Conservation (phyloP, 2,113 vertebrate genomes). For the Gallinago undulata region DNA sequence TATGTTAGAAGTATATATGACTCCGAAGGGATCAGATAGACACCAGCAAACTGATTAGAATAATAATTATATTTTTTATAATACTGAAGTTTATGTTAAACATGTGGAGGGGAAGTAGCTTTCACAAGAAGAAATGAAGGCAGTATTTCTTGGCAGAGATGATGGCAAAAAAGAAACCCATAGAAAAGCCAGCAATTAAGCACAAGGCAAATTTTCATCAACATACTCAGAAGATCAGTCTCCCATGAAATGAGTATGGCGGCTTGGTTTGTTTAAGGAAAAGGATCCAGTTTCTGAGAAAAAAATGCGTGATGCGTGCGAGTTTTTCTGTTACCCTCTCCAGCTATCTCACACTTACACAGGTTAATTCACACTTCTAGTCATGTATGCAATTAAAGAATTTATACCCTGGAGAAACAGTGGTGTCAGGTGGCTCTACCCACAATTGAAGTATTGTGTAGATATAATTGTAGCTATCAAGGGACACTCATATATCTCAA, state of each 20-base stretch:
- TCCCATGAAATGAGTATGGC: background rate
- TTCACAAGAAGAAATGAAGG: background rate
- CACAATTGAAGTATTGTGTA: background rate
- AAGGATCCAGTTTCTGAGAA: background rate
- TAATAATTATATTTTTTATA: conserved; percentile 34
- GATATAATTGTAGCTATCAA: conserved; percentile 12
- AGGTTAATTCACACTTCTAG: background rate
- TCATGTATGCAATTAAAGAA: conserved; percentile 8
- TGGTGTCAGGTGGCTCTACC: background rate
- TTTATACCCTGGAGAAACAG: background rate
- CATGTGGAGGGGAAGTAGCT: background rate
- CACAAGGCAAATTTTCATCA: background rate
- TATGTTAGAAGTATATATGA: background rate
- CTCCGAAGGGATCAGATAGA: background rate
- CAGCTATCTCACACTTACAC: background rate
- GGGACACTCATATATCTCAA: background rate
- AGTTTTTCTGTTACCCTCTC: background rate
- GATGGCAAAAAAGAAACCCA: background rate
- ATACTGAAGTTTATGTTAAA: background rate
- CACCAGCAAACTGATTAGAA: conserved; percentile 22
- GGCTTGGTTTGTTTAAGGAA: background rate
- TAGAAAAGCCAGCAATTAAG: background rate
- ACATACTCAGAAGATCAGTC: background rate
- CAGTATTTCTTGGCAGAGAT: background rate
- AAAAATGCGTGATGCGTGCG: accelerated